Percentiles rank a stretch among this genome's conserved stretches.
Evolutionary conservation across 2,888 invertebrate genomes (phyloP).

Genomic region (Omphaloscelis lunosa): DNA sequence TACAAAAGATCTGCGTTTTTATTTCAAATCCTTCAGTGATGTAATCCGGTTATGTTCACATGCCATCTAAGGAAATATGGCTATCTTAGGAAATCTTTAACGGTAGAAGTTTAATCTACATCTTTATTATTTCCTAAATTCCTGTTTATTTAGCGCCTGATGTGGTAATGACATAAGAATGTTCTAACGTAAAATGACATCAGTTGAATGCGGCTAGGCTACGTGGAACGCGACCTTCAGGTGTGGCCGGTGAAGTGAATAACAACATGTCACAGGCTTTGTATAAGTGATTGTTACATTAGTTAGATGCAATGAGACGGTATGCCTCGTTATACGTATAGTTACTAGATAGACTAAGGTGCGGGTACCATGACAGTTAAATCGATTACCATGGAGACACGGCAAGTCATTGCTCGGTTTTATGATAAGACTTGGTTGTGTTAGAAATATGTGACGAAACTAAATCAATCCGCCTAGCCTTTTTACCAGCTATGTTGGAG

Average conservation of each 20-base stretch:
- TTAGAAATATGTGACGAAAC: background rate
- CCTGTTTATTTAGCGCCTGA: slow-evolving; percentile 59
- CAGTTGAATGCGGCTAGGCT: slow-evolving; percentile 73
- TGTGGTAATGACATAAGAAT: slow-evolving; percentile 82
- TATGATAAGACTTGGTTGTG: background rate
- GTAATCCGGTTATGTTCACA: slow-evolving; percentile 44
- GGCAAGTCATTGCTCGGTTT: slow-evolving; percentile 1
- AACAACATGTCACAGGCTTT: slow-evolving; percentile 64
- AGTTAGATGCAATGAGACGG: slow-evolving; percentile 61
- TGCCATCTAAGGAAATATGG: slow-evolving; percentile 37
- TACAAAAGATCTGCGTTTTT: slow-evolving; percentile 42
- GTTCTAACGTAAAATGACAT: slow-evolving; percentile 75
- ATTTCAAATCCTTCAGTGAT: slow-evolving; percentile 37
- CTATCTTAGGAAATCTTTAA: slow-evolving; percentile 41
- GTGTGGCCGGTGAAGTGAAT: slow-evolving; percentile 68
- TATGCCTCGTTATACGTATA: background rate
- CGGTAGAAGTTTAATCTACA: slow-evolving; percentile 27
- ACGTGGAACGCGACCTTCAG: slow-evolving; percentile 77
- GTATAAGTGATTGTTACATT: slow-evolving; percentile 61
- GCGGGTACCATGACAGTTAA: slow-evolving; percentile 8
- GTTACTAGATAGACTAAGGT: background rate
- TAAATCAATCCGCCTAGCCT: too few species aligned
- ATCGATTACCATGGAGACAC: slow-evolving; percentile 15
- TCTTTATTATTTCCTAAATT: slow-evolving; percentile 41
- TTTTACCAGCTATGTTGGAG: too few species aligned